Base-by-base conservation (phyloP, 2,797 vertebrate species). In the Hozukius guyotensis region DNA sequence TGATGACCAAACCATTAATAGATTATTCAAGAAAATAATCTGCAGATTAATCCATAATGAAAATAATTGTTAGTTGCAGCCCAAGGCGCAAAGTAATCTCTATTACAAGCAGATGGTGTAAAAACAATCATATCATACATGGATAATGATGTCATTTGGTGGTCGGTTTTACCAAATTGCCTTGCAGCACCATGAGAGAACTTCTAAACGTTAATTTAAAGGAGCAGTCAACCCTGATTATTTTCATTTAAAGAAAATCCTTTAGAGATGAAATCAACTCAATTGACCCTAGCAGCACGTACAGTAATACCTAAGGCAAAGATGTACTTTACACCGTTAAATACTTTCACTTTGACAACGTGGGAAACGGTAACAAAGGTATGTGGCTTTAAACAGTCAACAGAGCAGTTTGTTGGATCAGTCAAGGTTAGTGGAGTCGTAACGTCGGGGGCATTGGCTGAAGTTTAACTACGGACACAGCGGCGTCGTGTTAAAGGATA, bases 401-500 rank as follows among this genome's bases (percentile, higher is more conserved):
- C 62, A 56, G 62, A 53, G 4, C 57, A 4, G 24, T 65, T 25
- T 62, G 71, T 80, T 66, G 52, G 42, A 73, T 74, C 59, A 5
- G 76, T 81, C 78, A 72, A 81, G 85, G 80, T 82, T 18, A 68
- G 68, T 0, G 5, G 69, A 80, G 38, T 52, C 9, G 9, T 29
- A 62, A 53, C 42, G 22, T 49, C 18, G 2, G 32, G 64, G 60
- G 13, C 56, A 24, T 34, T 5, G 36, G 65, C 57, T 83, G 11
- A 78, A 72, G 67, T 71, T 81, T 57, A 83, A 81, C 83, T 24
- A 49, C 0, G 13, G 66, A 76, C 66, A 11, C 77, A 69, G 74
- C 49, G 36, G 52, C 11, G 64, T 52, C n/a, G 13, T 52, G 60
- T 87, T 12, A 59, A 24, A 80, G 14, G 49, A 79, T 64, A 59